Conservation (phyloP, 2,113 vertebrate genomes). For the Pycnonotus jocosus region DNA sequence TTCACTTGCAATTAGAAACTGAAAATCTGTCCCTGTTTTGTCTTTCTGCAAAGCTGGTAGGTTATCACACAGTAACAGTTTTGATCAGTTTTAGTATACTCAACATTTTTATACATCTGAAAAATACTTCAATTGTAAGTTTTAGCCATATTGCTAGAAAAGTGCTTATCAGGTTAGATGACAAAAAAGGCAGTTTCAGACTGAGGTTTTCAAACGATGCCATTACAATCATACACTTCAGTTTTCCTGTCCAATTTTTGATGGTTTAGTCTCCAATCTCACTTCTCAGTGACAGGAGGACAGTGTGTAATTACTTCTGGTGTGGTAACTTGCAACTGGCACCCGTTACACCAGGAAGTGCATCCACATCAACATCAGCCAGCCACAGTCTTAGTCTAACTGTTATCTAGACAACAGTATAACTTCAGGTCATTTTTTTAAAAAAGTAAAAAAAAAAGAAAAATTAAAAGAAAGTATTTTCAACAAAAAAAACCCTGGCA, state of each 20-base stretch:
- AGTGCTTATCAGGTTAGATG: constrained; percentile 64
- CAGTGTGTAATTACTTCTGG: not conserved
- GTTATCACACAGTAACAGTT: not conserved
- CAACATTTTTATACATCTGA: not conserved
- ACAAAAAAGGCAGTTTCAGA: constrained; percentile 32
- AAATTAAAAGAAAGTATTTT: not conserved
- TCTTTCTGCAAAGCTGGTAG: constrained; percentile 45
- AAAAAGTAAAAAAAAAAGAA: not conserved
- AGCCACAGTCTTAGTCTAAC: constrained; percentile 34
- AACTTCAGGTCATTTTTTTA: constrained; percentile 45
- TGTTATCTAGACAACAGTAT: constrained; percentile 37
- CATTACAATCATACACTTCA: not conserved
- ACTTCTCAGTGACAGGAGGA: not conserved
- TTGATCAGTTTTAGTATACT: not conserved
- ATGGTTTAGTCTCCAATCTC: not conserved
- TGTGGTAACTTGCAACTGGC: not conserved
- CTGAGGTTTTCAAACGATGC: constrained; percentile 23
- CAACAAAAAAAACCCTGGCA: constrained; percentile 56
- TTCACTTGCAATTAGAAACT: constrained; percentile 50
- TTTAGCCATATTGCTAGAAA: constrained; percentile 50
- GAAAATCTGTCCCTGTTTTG: constrained; percentile 16
- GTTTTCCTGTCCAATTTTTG: not conserved
- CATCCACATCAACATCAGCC: not conserved
- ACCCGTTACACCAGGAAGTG: not conserved
- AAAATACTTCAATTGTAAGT: constrained; percentile 12